Base-by-base conservation (phyloP, 1,140 invertebrate genomes). In the Portunus trituberculatus region DNA sequence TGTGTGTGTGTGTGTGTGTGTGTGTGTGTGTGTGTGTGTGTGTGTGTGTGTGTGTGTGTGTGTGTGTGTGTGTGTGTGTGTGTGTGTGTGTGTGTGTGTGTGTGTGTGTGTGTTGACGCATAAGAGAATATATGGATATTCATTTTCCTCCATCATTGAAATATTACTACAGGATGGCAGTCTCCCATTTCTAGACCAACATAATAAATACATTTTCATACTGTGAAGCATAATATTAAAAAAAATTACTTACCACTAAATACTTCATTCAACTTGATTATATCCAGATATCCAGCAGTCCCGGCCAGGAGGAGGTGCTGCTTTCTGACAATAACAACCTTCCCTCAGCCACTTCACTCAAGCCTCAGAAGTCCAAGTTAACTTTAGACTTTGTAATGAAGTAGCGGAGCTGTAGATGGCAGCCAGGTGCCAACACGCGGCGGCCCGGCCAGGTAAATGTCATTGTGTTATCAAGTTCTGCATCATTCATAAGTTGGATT, bases 11-110 rank as follows among this genome's bases (percentile, higher is more conserved):
- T 76, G 67, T 76, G 67, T n/a, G 67, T 76, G 67, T 76, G 67
- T n/a, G 67, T 76, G 67, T 76, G 67, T 76, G 67, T 76, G 67
- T 76, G 67, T 76, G 67, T 76, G 59, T 76, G 59, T 76, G 59
- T 76, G 59, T 76, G 59, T 76, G 59, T 76, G 59, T 76, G 48
- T 52, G 48, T 52, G 59, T 76, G 59, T 76, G 59, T 76, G 59
- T 76, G 59, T 76, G 59, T 76, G 59, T 76, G 59, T 76, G 59
- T 76, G 59, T 76, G 59, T 76, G 59, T 25, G 20, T 76, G 59
- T 76, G 20, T 76, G 59, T 8, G 59, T 76, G 20, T 20, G 10
- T 76, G 59, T 76, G 59, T 25, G 59, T 76, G 59, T 76, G 67
- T n/a, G 67, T 76, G 67, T 76, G 67, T 2, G 67, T 8, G 67